Evolutionary conservation across 2,113 vertebrate genomes (phyloP), one percentile per base, ranked within the genome.

Genomic region (Tenrec ecaudatus): DNA sequence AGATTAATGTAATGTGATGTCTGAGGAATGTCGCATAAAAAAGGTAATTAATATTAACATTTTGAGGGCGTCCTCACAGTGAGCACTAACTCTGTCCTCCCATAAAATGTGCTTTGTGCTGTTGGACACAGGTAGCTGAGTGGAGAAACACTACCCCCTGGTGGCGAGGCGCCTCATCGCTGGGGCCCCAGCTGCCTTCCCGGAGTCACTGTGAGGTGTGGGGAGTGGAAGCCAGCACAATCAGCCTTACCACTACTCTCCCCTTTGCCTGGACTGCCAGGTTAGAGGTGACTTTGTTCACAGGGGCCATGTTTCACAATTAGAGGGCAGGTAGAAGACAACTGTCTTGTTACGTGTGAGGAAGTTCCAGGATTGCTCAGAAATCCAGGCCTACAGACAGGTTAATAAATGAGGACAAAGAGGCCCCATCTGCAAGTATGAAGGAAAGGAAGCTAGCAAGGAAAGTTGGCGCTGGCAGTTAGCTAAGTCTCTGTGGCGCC

Each of bases 91-190:
- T 36, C 17, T 36, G 43, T 57, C 68, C 85, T 84, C 11, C n/a
- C 38, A 29, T 40, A 62, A 64, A 88, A 64, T 12, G 22, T 78
- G 22, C 43, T 58, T 66, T 64, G 31, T 93, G 47, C 66, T 4
- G 10, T 43, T 76, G 38, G 78, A 92, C 92, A 71, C 25, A 23
- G 71, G 71, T 47, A 57, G 82, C 53, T 82, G 53, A 40, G 36
- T 94, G 92, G 93, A 71, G 82, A 92, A 95, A 96, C 23, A 85
- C 88, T 85, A 85, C 76, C 94, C 95, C 53, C 94, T 93, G 84
- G 94, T 93, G 96, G 93, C 29, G 7, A 0, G 7, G 36, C 9
- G 8, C 53, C 31, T 36, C 31, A 75, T 36, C 10, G 66, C 29
- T 17, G 22, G 38, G 64, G 77, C 19, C n/a, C 12, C 11, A 8